Conservation (phyloP, 1,140 invertebrate species). For the Drosophila sucinea region DNA sequence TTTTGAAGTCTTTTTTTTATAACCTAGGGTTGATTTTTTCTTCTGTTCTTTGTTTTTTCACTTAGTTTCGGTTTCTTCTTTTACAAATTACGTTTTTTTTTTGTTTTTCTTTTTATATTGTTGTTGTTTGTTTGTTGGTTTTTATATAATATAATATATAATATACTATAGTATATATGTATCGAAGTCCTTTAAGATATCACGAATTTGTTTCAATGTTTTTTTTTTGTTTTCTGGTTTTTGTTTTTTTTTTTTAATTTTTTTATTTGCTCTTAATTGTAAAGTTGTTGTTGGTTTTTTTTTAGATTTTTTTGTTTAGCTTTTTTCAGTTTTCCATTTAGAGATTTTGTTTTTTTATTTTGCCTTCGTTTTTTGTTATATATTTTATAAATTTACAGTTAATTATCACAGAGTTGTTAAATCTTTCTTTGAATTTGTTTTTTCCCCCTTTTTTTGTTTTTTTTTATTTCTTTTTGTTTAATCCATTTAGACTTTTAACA, state of each 20-base stretch:
- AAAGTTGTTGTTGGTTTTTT: conserved; percentile 69
- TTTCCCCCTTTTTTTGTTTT: conserved; percentile 53
- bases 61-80: conserved; percentile 51
- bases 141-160: conserved; percentile 81
- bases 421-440: conserved; percentile 82
- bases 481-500: conserved; percentile 80
- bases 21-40: conserved; percentile 71
- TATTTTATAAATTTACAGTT: conserved; percentile 83
- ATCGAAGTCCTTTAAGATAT: conserved; percentile 84
- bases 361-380: conserved; percentile 50
- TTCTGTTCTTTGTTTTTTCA: conserved; percentile 42
- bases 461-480: conserved; percentile 66
- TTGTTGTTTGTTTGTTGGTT: conserved; percentile 55
- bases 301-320: conserved; percentile 52
- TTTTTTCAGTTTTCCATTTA: conserved; percentile 51
- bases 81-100: conserved; percentile 76
- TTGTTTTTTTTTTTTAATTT: conserved; percentile 72
- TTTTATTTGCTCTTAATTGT: conserved; percentile 81
- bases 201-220: conserved; percentile 83
- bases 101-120: conserved; percentile 60
- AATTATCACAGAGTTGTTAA: conserved; percentile 83
- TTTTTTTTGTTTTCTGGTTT: conserved; percentile 81
- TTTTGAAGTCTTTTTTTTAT: conserved; percentile 76
- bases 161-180: conserved; percentile 83
- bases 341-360: conserved; percentile 59